A percentile compares a stretch with the other conserved stretches of the same genome.
Conservation (phyloP, 1,140 invertebrate genomes). For the Drosophila subobscura region DNA sequence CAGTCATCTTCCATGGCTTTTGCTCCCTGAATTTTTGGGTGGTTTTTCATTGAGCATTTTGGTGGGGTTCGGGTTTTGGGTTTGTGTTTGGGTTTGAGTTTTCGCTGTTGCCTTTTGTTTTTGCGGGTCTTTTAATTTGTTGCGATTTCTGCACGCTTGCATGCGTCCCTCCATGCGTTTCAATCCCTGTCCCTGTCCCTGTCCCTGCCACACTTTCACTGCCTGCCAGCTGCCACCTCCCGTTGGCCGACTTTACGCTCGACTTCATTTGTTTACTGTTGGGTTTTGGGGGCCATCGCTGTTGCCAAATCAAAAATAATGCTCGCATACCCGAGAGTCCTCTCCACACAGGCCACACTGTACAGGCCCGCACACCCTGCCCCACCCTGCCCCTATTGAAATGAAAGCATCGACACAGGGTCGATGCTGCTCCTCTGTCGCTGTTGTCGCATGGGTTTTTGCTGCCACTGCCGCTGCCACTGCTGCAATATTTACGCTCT, state of each 20-base stretch:
- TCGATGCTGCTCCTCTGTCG: no score
- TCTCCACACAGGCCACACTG: not conserved
- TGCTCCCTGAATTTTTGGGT: conserved; percentile 8
- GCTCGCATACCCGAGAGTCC: conserved; percentile 42
- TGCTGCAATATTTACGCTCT: no score
- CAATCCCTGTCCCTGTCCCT: not conserved
- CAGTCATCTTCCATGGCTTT: conserved; percentile 52
- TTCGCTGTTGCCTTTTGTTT: conserved; percentile 27
- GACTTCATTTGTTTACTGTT: conserved; percentile 82
- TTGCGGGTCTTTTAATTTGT: conserved; percentile 74
- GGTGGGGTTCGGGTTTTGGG: no score
- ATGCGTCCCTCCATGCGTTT: conserved; percentile 26
- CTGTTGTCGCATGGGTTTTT: no score
- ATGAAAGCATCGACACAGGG: no score
- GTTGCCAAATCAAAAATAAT: conserved; percentile 64
- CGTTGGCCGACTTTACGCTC: conserved; percentile 72
- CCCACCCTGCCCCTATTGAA: not conserved
- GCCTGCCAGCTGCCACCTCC: conserved; percentile 19
- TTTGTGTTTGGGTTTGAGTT: no score
- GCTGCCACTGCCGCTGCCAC: no score
- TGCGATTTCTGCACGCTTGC: conserved; percentile 73
- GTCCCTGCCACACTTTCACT: not conserved
- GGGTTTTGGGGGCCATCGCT: conserved; percentile 71
- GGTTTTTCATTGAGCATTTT: not conserved
- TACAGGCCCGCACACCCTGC: not conserved